These are phyloP conservation scores for Ctenodactylus gundi DNA, from an alignment of 2,113 vertebrate species.

Conservation along the genomic window DNA sequence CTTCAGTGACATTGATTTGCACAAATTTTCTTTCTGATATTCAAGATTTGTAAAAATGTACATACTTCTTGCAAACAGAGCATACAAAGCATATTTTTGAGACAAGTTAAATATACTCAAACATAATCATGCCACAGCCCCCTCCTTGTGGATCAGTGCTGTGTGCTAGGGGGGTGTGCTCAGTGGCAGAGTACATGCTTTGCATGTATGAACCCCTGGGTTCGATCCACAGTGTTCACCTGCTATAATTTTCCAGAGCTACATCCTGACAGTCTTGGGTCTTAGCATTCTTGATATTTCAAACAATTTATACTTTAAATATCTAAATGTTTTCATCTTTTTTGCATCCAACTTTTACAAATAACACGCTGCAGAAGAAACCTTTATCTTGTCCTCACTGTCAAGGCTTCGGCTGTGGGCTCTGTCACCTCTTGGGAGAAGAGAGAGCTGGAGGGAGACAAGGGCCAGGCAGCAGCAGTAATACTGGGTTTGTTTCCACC, in stretches of 20 bases:
- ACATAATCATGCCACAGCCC: neutral
- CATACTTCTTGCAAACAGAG: neutral
- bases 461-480: neutral
- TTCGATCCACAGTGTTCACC: fast-evolving
- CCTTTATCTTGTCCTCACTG: neutral
- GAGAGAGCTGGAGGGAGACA: too few relatives aligned
- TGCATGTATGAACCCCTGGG: neutral
- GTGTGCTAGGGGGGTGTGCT: neutral
- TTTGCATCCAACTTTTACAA: neutral
- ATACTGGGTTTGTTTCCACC: neutral
- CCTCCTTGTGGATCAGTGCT: fast-evolving
- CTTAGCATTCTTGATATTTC: neutral
- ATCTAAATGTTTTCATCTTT: neutral
- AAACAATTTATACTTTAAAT: neutral
- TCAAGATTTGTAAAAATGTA: neutral
- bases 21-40: neutral
- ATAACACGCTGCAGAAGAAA: neutral
- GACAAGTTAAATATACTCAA: neutral
- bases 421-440: too few relatives aligned
- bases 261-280: too few relatives aligned
- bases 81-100: neutral
- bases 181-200: conserved; percentile 35
- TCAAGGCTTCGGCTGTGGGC: neutral
- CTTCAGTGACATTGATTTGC: neutral
- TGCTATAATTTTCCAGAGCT: fast-evolving